phyloP scores from a whole-genome alignment of 2,888 invertebrate species.

The Himalopsyche kuldschensis region DNA sequence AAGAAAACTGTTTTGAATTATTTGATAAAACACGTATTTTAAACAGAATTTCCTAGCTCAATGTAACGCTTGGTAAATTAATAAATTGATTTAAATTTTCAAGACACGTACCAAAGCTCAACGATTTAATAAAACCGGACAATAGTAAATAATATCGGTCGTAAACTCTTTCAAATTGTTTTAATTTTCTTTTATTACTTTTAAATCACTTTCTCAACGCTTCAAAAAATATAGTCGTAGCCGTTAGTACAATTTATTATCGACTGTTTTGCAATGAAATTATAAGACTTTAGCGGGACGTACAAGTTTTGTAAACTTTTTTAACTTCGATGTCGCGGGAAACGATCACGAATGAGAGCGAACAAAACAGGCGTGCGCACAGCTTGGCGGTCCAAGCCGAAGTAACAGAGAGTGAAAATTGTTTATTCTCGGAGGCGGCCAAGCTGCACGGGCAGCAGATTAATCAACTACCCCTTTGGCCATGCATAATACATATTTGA shows the following conservation, averaged over 20 bases:
- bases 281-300: neutral
- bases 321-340: neutral
- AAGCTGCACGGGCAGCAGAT: neutral
- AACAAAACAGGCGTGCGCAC: neutral
- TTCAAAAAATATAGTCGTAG: neutral
- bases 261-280: neutral
- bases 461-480: neutral
- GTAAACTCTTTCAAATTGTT: neutral
- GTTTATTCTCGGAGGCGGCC: neutral
- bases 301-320: neutral
- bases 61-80: neutral
- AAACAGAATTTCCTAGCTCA: neutral
- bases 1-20: neutral
- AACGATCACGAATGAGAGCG: neutral
- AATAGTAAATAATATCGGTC: neutral
- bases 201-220: neutral
- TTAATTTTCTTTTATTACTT: neutral
- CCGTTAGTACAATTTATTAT: neutral
- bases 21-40: neutral
- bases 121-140: neutral
- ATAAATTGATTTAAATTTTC: neutral
- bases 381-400: slow-evolving; percentile 23
- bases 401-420: slow-evolving; percentile 15
- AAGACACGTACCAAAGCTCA: neutral
- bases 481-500: neutral